Evolutionary conservation across 2,113 vertebrate genomes (phyloP).

Genomic region (Actenoides hombroni): DNA sequence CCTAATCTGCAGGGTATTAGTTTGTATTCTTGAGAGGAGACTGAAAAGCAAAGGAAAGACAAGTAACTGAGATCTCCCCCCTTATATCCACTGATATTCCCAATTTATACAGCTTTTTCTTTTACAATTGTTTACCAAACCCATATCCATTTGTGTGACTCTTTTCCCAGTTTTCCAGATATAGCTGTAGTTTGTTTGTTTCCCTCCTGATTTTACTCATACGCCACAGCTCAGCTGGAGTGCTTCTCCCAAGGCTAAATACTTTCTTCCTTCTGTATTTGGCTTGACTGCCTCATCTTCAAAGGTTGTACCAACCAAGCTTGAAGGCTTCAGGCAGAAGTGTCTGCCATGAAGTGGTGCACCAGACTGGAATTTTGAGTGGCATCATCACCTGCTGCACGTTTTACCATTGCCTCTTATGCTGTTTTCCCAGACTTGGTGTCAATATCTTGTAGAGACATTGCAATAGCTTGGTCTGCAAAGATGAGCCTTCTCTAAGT

Average conservation of each 20-base stretch:
- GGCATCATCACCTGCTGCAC: conserved; percentile 32
- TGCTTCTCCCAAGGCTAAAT: neutral
- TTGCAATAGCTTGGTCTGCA: neutral
- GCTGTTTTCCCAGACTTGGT: neutral
- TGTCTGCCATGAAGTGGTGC: neutral
- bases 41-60: neutral
- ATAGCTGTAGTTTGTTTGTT: neutral
- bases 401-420: neutral
- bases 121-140: neutral
- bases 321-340: neutral
- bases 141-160: neutral
- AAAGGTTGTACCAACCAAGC: neutral
- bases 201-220: neutral
- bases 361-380: conserved; percentile 33
- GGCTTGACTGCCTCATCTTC: neutral
- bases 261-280: neutral
- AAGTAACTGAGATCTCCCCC: neutral
- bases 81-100: neutral
- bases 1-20: neutral
- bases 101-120: rapidly evolving
- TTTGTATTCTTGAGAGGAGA: neutral
- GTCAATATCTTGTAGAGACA: neutral
- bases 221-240: neutral
- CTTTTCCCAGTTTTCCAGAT: neutral
- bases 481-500: neutral